Conservation (phyloP, 2,888 invertebrate species). For the Callimorpha dominula region DNA sequence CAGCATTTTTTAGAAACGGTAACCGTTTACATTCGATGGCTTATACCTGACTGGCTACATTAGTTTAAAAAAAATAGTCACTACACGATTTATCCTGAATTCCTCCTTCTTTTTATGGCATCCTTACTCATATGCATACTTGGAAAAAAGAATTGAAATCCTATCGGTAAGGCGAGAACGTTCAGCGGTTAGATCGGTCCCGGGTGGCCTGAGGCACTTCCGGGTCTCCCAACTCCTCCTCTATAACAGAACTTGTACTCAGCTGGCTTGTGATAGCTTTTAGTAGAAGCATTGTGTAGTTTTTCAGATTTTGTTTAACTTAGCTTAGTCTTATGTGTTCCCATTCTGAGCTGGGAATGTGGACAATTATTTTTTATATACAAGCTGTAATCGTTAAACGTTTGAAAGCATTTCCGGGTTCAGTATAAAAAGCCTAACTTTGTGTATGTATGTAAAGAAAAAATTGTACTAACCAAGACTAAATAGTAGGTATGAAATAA, state of each 20-base stretch:
- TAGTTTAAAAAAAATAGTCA: not conserved
- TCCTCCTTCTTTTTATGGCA: not conserved
- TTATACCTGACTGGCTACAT: not conserved
- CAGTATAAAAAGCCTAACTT: no score
- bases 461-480: no score
- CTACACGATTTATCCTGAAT: not conserved
- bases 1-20: no score
- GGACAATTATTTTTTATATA: not conserved
- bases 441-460: no score
- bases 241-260: slow-evolving; percentile 56
- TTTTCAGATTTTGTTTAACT: slow-evolving; percentile 28
- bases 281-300: slow-evolving; percentile 18
- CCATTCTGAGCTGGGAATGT: no score
- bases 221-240: slow-evolving; percentile 29
- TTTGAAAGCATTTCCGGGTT: not conserved
- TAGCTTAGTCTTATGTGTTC: slow-evolving; percentile 9
- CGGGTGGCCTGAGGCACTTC: slow-evolving; percentile 46
- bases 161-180: slow-evolving; percentile 64
- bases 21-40: no score
- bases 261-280: slow-evolving; percentile 32
- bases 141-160: slow-evolving; percentile 63
- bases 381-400: not conserved
- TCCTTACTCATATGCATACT: slow-evolving; percentile 67
- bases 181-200: slow-evolving; percentile 60
- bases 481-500: no score